Conservation (phyloP, 2,888 invertebrate species). For the Parochlus steinenii region DNA sequence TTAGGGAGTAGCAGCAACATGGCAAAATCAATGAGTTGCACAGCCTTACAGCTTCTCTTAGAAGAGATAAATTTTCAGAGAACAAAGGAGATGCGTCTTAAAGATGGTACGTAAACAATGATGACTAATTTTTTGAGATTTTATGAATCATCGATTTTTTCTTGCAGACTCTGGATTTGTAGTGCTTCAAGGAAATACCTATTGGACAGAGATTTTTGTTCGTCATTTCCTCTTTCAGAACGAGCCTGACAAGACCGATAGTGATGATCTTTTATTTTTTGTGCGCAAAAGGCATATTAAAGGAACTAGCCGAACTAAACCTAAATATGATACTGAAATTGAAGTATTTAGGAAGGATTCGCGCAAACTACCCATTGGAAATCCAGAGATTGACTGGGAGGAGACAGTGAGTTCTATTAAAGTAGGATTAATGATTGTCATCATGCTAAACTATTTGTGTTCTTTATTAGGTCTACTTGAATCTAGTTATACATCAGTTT, state of each 20-base stretch:
- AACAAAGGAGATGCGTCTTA: slow-evolving; percentile 77
- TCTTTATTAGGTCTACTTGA: slow-evolving; percentile 97
- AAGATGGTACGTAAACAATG: slow-evolving; percentile 48
- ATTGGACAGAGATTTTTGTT: slow-evolving; percentile 92
- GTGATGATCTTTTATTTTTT: slow-evolving; percentile 90
- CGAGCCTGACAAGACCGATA: slow-evolving; percentile 57
- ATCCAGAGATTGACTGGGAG: slow-evolving; percentile 45
- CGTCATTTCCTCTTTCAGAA: slow-evolving; percentile 87
- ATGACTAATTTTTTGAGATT: slow-evolving; percentile 1
- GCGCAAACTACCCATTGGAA: slow-evolving; percentile 88
- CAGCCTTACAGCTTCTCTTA: slow-evolving; percentile 67
- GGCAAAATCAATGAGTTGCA: too few species aligned
- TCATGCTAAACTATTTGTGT: too few species aligned
- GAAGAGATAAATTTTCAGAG: slow-evolving; percentile 87
- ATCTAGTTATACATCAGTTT: slow-evolving; percentile 95
- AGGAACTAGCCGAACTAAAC: slow-evolving; percentile 70
- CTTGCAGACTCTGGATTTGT: slow-evolving; percentile 75
- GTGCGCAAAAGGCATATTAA: slow-evolving; percentile 84
- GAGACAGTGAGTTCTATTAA: too few species aligned
- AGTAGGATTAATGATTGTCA: too few species aligned
- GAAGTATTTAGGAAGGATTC: slow-evolving; percentile 97
- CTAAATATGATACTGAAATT: slow-evolving; percentile 76
- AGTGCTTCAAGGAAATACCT: slow-evolving; percentile 79
- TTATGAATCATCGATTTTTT: slow-evolving; percentile 10
- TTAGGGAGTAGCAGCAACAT: too few species aligned